Percentiles rank a stretch among this genome's conserved stretches.
phyloP scores from a whole-genome alignment of 2,797 vertebrate genomes.

The Cheirogaleus major region DNA sequence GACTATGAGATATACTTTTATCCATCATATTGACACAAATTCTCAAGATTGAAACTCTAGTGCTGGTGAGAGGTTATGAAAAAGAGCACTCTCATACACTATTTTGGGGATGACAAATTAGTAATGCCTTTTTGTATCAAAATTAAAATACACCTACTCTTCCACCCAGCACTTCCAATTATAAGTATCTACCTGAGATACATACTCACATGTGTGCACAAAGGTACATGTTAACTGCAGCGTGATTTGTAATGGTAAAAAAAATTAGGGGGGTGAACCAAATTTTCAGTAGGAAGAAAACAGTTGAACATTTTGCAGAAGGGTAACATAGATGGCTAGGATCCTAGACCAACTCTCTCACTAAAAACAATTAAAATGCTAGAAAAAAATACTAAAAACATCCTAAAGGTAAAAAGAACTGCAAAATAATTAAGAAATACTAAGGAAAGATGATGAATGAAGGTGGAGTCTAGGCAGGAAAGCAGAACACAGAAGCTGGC shows the following conservation, averaged over 20 bases:
- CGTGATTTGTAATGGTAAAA: neutral
- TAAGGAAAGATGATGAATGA: neutral
- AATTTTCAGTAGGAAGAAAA: constrained; percentile 8
- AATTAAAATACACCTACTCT: constrained; percentile 17
- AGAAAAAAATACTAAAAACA: neutral
- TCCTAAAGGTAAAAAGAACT: neutral
- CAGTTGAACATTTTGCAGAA: neutral
- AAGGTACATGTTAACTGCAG: neutral
- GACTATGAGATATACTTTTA: neutral
- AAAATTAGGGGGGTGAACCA: neutral
- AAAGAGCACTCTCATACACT: neutral
- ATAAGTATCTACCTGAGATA: neutral
- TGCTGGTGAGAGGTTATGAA: neutral
- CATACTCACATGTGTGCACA: neutral
- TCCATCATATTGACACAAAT: neutral
- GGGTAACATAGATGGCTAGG: neutral
- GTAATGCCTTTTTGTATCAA: neutral
- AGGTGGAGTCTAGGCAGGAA: neutral
- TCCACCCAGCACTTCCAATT: neutral
- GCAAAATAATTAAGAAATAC: constrained; percentile 15
- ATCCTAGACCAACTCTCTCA: neutral
- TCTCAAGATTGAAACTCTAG: neutral
- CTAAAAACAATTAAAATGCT: constrained; percentile 9
- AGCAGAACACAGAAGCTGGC: neutral
- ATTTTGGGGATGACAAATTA: neutral